A percentile compares a stretch with the other conserved stretches of the same genome.
These are phyloP conservation scores for Danaus melanippus DNA, from an alignment of 1,140 invertebrate species.

Conservation along the genomic window DNA sequence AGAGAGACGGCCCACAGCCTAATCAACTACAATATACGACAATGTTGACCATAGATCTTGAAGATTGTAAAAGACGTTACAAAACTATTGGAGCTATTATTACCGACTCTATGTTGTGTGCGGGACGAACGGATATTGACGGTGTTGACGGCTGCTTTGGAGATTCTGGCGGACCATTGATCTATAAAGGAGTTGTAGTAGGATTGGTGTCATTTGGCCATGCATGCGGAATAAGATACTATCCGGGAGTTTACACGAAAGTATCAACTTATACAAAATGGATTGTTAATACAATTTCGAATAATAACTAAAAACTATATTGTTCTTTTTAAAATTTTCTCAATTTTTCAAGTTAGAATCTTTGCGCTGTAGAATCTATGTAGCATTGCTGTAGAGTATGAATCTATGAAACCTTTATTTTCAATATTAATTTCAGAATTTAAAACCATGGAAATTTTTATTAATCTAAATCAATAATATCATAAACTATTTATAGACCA, in stretches of 20 bases:
- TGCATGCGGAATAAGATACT: constrained; percentile 73
- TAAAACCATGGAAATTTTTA: too few species aligned
- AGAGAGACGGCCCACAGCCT: constrained; percentile 45
- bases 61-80: constrained; percentile 41
- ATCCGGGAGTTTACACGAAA: constrained; percentile 78
- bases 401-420: too few species aligned
- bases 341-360: too few species aligned
- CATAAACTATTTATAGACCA: too few species aligned
- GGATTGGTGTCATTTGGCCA: constrained; percentile 75
- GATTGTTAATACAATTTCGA: constrained; percentile 52
- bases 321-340: too few species aligned
- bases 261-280: constrained; percentile 67
- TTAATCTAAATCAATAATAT: too few species aligned
- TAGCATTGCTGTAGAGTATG: too few species aligned
- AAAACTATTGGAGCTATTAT: constrained; percentile 62
- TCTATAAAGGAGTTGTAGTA: constrained; percentile 61
- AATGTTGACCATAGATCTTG: constrained; percentile 38
- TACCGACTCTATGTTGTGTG: constrained; percentile 74
- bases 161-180: constrained; percentile 74
- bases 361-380: too few species aligned
- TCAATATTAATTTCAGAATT: too few species aligned
- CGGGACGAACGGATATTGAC: constrained; percentile 68
- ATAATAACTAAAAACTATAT: constrained; percentile 34
- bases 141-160: constrained; percentile 70
- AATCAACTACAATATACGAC: constrained; percentile 47